Evolutionary conservation across 2,113 vertebrate genomes (phyloP), one percentile per base, ranked within the genome.

Genomic region (Psammodynastes pulverulentus): DNA sequence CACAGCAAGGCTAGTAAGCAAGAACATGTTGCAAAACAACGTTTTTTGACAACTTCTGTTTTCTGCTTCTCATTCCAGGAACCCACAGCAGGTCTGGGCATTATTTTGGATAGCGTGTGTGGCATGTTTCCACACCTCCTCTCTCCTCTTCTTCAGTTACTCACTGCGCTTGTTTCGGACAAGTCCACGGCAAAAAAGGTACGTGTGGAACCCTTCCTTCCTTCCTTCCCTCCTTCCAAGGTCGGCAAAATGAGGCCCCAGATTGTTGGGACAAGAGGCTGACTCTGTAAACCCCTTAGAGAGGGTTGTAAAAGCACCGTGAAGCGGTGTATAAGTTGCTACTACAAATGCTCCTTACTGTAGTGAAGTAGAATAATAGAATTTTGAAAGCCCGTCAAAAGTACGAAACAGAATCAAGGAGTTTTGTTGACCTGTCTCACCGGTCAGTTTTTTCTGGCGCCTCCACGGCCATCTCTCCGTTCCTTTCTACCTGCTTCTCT

Each of bases 111-210:
- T 97, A 99, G 98, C 0, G 99, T 98, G 0, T 98, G 98, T 48
- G 98, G 98, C 21, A 98, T 99, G 98, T 99, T 99, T 84, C 99
- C 99, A 23, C 98, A 98, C 90, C 98, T 98, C 88, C 98, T 98
- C 0, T 98, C 98, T 91, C 98, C 99, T 1, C 97, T 99, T 49
- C 95, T 99, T 52, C 99, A 99, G 93, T 97, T 99, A 39, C 98
- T 99, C 0, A 98, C 98, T 29, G 98, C 98, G 8, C 98, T 99
- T 0, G 97, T 99, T 54, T 98, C 99, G 49, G 99, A 99, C 96
- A 99, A 98, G 96, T 98, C 98, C 3, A 99, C 99, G 4, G 99
- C 98, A 89, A 99, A 99, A 97, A 99, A 98, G 98, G 99, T 99
- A 96, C 23, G n/a, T n/a, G n/a, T n/a, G n/a, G n/a, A n/a, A n/a